phyloP scores from a whole-genome alignment of 2,113 vertebrate genomes.

The Panurus biarmicus region DNA sequence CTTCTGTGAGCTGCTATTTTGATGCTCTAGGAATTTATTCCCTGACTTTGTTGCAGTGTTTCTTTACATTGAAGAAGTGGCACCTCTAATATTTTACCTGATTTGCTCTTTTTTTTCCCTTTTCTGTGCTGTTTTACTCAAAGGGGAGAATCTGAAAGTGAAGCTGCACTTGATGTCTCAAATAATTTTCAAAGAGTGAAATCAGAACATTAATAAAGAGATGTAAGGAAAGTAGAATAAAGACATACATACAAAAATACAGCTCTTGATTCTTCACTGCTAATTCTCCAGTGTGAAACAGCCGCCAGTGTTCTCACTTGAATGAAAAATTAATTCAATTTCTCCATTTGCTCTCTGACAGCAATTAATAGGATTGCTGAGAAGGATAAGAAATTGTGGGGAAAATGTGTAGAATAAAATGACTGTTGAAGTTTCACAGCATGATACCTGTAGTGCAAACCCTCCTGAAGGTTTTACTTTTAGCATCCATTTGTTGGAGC shows the following conservation, averaged over 20 bases:
- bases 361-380: conserved; percentile 16
- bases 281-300: not conserved
- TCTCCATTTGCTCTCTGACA: not conserved
- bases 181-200: not conserved
- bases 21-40: not conserved
- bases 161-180: not conserved
- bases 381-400: not conserved
- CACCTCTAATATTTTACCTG: not conserved
- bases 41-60: not conserved
- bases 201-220: not conserved
- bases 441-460: not conserved
- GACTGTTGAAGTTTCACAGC: not conserved
- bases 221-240: not conserved
- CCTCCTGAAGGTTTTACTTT: not conserved
- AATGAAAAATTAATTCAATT: not conserved
- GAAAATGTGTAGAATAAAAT: not conserved
- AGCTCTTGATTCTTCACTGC: not conserved
- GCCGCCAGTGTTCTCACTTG: not conserved
- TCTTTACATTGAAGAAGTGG: not conserved
- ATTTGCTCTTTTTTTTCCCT: not conserved
- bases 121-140: not conserved
- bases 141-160: not conserved
- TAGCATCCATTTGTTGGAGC: not conserved
- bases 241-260: not conserved
- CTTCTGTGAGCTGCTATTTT: not conserved